These are phyloP conservation scores for Stegodyphus dumicola DNA, from an alignment of 1,140 invertebrate species.

Conservation along the genomic window DNA sequence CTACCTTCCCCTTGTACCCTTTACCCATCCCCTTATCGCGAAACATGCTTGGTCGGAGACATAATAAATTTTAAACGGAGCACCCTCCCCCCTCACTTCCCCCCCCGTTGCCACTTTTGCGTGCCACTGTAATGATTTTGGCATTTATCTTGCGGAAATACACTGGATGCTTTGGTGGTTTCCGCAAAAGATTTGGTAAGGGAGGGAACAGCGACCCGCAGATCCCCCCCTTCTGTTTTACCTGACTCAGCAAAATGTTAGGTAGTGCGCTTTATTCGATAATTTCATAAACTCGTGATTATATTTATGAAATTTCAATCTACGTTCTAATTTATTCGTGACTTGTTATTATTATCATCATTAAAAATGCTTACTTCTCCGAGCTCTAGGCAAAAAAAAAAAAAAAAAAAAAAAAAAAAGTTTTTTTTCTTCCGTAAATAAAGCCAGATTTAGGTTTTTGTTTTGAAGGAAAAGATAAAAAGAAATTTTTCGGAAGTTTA, in stretches of 20 bases:
- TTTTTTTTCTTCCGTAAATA: slow-evolving; percentile 9
- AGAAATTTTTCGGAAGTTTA: background rate
- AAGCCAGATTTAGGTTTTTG: background rate
- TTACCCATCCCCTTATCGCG: slow-evolving; percentile 7
- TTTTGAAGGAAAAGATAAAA: slow-evolving; percentile 9
- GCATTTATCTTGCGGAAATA: slow-evolving; percentile 47
- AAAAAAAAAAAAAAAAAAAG: background rate
- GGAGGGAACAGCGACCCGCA: background rate
- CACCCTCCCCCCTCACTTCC: background rate
- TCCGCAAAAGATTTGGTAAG: slow-evolving; percentile 38
- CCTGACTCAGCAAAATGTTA: slow-evolving; percentile 34
- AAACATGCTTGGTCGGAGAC: slow-evolving; percentile 18
- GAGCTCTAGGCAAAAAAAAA: background rate
- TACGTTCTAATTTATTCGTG: background rate
- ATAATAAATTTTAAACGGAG: slow-evolving; percentile 42
- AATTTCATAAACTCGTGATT: slow-evolving; percentile 17
- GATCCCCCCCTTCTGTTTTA: background rate
- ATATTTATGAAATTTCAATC: background rate
- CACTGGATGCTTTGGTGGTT: slow-evolving; percentile 36
- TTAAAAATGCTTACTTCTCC: slow-evolving; percentile 5
- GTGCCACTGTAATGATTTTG: slow-evolving; percentile 32
- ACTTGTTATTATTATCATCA: background rate
- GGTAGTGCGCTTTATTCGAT: slow-evolving; percentile 5
- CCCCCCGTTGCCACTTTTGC: slow-evolving; percentile 12
- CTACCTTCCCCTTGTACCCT: background rate